phyloP scores from a whole-genome alignment of 2,888 invertebrate genomes.

The Coremacera marginata region DNA sequence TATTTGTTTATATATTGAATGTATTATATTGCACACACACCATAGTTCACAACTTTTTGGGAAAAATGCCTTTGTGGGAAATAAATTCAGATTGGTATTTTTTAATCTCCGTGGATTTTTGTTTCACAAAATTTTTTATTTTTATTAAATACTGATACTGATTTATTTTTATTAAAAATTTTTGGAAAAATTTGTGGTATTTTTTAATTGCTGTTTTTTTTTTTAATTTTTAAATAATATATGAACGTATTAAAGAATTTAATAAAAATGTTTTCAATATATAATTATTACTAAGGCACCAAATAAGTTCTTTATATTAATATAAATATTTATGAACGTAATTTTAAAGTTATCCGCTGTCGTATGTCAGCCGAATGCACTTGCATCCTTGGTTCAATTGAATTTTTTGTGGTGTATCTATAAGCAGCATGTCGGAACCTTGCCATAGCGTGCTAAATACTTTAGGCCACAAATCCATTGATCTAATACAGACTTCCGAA shows the following conservation, averaged over 20 bases:
- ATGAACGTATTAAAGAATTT: constrained; percentile 3
- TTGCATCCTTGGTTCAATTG: constrained; percentile 1
- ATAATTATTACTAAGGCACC: neutral
- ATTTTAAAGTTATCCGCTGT: constrained; percentile 1
- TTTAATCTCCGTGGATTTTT: too few species aligned
- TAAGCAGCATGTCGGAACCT: neutral
- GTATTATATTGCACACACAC: too few species aligned
- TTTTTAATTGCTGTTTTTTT: neutral
- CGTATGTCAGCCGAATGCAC: neutral
- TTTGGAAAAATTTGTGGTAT: too few species aligned
- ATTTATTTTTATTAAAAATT: too few species aligned
- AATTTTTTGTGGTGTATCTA: neutral
- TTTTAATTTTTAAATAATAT: neutral
- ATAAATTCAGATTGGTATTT: too few species aligned
- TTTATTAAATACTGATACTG: too few species aligned
- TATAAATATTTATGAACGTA: neutral
- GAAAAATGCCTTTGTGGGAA: too few species aligned
- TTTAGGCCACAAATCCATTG: too few species aligned
- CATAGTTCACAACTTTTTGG: too few species aligned
- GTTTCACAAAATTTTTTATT: too few species aligned
- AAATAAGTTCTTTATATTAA: neutral
- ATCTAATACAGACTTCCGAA: too few species aligned
- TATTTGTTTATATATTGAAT: too few species aligned
- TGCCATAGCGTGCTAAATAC: neutral
- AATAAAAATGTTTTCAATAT: neutral